Evolutionary conservation across 2,888 invertebrate genomes (phyloP).

Genomic region (Agonopterix heracliana): DNA sequence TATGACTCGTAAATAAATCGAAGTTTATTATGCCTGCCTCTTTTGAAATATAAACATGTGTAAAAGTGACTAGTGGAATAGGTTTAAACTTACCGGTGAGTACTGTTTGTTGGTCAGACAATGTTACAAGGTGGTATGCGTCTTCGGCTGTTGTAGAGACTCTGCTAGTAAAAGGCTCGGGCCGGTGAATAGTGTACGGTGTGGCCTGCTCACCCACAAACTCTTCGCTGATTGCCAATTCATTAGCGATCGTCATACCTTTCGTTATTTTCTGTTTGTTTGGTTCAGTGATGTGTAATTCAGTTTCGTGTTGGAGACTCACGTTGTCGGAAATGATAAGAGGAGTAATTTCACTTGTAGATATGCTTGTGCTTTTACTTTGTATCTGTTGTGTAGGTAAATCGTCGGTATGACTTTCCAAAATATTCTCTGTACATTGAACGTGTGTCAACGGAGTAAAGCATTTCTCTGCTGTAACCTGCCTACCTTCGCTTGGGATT

Average conservation of each 20-base stretch:
- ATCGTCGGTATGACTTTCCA: conserved; percentile 40
- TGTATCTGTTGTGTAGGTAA: conserved; percentile 32
- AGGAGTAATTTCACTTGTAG: conserved; percentile 46
- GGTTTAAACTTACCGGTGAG: background rate
- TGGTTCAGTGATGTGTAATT: conserved; percentile 38
- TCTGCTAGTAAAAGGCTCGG: conserved; percentile 36
- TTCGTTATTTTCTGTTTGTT: conserved; percentile 41
- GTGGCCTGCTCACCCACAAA: conserved; percentile 48
- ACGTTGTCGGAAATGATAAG: conserved; percentile 53
- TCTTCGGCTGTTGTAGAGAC: conserved; percentile 28
- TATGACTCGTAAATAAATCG: no score
- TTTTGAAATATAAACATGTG: no score
- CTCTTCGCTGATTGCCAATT: conserved; percentile 45
- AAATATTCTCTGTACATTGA: conserved; percentile 54
- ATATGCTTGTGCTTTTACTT: conserved; percentile 36
- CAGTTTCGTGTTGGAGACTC: conserved; percentile 53
- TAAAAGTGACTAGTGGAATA: no score
- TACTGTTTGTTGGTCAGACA: conserved; percentile 45
- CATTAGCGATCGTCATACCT: conserved; percentile 43
- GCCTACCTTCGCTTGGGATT: conserved; percentile 29
- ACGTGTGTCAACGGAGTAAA: conserved; percentile 49
- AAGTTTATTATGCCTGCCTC: no score
- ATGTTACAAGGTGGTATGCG: conserved; percentile 28
- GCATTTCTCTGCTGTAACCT: conserved; percentile 40
- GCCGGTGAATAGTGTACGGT: conserved; percentile 30